Percentiles rank a stretch among this genome's conserved stretches.
Evolutionary conservation across 2,113 vertebrate species (phyloP).

Genomic region (Baryphthengus martii): DNA sequence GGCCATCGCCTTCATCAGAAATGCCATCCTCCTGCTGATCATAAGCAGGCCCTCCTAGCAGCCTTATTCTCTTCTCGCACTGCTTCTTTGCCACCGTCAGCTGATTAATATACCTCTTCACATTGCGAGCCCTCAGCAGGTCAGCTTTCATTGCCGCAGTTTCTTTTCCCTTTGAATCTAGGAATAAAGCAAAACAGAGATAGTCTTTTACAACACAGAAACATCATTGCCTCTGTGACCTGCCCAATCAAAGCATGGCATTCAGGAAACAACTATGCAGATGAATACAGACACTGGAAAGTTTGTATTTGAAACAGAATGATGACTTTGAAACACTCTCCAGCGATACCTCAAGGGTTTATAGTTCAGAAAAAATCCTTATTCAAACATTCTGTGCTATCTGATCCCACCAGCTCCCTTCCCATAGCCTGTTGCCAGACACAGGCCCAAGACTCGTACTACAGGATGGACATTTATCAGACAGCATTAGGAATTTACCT

Average conservation of each 20-base stretch:
- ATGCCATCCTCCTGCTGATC: slow-evolving; percentile 85
- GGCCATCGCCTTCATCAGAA: slow-evolving; percentile 85
- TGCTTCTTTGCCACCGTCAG: slow-evolving; percentile 98
- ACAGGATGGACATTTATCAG: neutral
- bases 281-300: neutral
- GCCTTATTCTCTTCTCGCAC: slow-evolving; percentile 92
- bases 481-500: neutral
- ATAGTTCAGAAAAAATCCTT: neutral
- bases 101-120: slow-evolving; percentile 99
- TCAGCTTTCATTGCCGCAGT: slow-evolving; percentile 96
- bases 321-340: neutral
- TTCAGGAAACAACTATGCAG: neutral
- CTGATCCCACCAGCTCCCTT: neutral
- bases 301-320: neutral
- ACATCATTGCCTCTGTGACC: neutral
- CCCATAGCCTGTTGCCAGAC: neutral
- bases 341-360: neutral
- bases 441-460: neutral
- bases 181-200: slow-evolving; percentile 1
- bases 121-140: slow-evolving; percentile 91
- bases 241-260: neutral
- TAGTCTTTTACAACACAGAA: neutral
- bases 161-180: slow-evolving; percentile 91
- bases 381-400: neutral
- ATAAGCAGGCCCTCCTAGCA: slow-evolving; percentile 90